These are phyloP conservation scores for Bombus sibiricus DNA, from an alignment of 1,140 invertebrate species.

Conservation along the genomic window DNA sequence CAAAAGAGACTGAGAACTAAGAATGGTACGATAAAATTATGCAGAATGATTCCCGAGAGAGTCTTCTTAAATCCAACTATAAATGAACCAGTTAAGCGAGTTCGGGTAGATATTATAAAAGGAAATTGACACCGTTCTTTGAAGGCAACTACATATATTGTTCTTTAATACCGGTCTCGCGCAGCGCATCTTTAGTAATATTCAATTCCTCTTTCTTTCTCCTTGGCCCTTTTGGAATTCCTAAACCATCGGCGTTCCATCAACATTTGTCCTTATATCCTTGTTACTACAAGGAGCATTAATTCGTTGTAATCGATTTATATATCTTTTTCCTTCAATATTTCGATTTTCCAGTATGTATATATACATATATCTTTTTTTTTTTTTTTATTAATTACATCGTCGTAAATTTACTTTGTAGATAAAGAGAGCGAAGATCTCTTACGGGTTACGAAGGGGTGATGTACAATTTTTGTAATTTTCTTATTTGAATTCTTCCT, in stretches of 20 bases:
- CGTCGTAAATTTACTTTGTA: slow-evolving; percentile 37
- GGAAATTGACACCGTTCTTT: neutral
- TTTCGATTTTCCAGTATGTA: slow-evolving; percentile 14
- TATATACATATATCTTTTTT: neutral
- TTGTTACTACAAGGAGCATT: neutral
- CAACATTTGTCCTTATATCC: neutral
- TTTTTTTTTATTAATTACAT: slow-evolving; percentile 24
- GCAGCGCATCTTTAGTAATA: neutral
- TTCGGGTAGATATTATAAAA: neutral
- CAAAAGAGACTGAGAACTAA: slow-evolving; percentile 41
- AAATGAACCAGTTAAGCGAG: slow-evolving; percentile 28
- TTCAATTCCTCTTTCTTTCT: neutral
- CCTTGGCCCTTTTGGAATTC: slow-evolving; percentile 7
- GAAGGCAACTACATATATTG: neutral
- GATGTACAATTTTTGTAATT: slow-evolving; percentile 2
- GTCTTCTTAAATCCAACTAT: neutral
- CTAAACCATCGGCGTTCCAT: neutral
- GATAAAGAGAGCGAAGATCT: neutral
- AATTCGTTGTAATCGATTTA: slow-evolving; percentile 5
- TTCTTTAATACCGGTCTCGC: slow-evolving; percentile 5
- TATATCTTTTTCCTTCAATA: slow-evolving; percentile 19
- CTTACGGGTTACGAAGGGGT: neutral
- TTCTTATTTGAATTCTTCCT: slow-evolving; percentile 9
- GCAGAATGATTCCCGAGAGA: slow-evolving; percentile 6
- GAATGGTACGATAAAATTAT: neutral